Conservation (phyloP, 2,888 invertebrate genomes). For the Tetranychus piercei region DNA sequence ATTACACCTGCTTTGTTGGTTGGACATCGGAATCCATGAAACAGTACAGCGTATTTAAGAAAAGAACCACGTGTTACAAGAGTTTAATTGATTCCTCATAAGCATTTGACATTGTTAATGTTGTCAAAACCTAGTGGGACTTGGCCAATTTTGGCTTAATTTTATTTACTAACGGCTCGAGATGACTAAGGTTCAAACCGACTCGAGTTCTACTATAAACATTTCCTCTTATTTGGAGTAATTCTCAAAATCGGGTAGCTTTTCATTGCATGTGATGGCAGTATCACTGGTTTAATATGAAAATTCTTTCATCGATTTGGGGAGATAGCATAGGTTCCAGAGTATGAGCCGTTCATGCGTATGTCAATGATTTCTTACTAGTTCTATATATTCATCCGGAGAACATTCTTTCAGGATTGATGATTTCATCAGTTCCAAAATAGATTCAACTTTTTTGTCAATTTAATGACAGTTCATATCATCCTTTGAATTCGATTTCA, state of each 20-base stretch:
- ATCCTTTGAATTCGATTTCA: not conserved
- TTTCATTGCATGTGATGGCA: not conserved
- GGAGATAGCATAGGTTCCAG: not conserved
- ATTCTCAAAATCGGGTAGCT: conserved; percentile 25
- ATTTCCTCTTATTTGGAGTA: conserved; percentile 26
- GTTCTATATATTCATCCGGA: not conserved
- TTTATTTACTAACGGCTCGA: conserved; percentile 17
- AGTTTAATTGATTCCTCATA: conserved; percentile 93
- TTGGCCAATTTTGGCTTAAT: conserved; percentile 43
- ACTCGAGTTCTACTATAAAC: conserved; percentile 12
- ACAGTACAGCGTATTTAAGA: conserved; percentile 91
- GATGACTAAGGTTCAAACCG: conserved; percentile 12
- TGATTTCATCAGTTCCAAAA: not conserved
- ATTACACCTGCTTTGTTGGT: conserved; percentile 97
- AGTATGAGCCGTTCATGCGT: not conserved
- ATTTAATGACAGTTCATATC: not conserved
- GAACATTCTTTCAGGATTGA: not conserved
- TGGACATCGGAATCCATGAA: conserved; percentile 83
- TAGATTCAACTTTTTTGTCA: too few relatives aligned
- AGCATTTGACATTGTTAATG: conserved; percentile 94
- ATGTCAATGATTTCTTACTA: not conserved
- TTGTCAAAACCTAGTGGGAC: conserved; percentile 79
- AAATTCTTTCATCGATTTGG: too few relatives aligned
- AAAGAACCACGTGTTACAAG: conserved; percentile 90
- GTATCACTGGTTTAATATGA: too few relatives aligned